Percentiles rank a stretch among this genome's conserved stretches.
Evolutionary conservation across 2,888 invertebrate species (phyloP).

Genomic region (Nomada ferruginata): DNA sequence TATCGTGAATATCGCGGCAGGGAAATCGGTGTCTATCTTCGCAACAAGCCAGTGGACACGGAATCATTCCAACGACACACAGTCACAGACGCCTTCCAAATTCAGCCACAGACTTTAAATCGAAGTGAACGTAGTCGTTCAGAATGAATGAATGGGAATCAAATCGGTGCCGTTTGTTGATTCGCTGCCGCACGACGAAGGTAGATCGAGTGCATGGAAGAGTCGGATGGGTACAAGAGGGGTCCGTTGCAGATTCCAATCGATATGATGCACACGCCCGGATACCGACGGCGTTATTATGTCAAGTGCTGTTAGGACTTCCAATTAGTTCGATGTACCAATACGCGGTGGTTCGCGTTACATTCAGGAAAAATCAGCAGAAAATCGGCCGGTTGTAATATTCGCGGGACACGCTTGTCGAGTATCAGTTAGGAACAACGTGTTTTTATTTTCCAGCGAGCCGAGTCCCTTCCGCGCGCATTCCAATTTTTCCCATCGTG

Average conservation of each 20-base stretch:
- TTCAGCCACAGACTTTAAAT: slow-evolving; percentile 55
- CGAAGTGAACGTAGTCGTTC: slow-evolving; percentile 74
- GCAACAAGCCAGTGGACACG: fast-evolving
- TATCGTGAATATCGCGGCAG: neutral
- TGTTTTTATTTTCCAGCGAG: slow-evolving; percentile 32
- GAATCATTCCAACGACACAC: neutral
- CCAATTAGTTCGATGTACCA: slow-evolving; percentile 76
- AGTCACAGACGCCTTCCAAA: too few relatives aligned
- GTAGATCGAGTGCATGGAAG: slow-evolving; percentile 58
- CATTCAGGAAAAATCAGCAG: slow-evolving; percentile 60
- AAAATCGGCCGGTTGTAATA: slow-evolving; percentile 59
- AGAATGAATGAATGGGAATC: slow-evolving; percentile 80
- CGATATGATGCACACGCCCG: slow-evolving; percentile 75
- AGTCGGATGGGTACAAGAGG: slow-evolving; percentile 62
- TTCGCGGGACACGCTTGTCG: slow-evolving; percentile 13
- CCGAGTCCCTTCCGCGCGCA: slow-evolving; percentile 5
- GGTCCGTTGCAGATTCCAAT: slow-evolving; percentile 76
- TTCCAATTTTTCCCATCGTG: slow-evolving; percentile 7
- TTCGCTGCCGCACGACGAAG: slow-evolving; percentile 71
- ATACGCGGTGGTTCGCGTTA: slow-evolving; percentile 47
- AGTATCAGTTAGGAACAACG: slow-evolving; percentile 18
- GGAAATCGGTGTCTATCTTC: neutral
- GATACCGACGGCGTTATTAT: slow-evolving; percentile 74
- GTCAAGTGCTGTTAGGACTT: slow-evolving; percentile 80
- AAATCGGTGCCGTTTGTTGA: slow-evolving; percentile 79